Conservation (phyloP, 2,888 invertebrate species). For the Petrophora chlorosata region DNA sequence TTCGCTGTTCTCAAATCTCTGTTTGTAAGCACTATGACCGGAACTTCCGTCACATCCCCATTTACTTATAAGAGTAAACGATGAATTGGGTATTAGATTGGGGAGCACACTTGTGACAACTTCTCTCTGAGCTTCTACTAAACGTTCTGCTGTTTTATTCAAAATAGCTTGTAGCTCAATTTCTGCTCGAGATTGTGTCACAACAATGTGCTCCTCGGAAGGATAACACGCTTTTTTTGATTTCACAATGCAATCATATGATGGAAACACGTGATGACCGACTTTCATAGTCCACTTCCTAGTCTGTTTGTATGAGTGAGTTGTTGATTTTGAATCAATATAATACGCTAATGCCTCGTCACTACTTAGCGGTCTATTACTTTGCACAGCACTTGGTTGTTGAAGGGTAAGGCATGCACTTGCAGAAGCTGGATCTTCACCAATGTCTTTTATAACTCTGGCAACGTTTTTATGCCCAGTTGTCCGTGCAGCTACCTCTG, state of each 20-base stretch:
- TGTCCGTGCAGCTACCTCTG: background rate
- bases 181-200: background rate
- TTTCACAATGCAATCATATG: too few species aligned
- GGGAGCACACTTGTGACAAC: background rate
- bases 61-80: background rate
- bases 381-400: background rate
- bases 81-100: background rate
- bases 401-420: background rate
- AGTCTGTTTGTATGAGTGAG: background rate
- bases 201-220: too few species aligned
- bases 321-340: background rate
- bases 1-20: background rate
- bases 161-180: background rate
- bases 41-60: too few species aligned
- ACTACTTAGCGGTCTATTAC: background rate
- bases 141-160: background rate
- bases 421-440: background rate
- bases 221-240: too few species aligned
- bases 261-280: background rate
- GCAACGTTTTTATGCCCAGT: background rate
- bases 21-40: too few species aligned
- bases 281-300: background rate
- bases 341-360: too few species aligned
- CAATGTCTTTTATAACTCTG: background rate
- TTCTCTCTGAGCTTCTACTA: background rate